phyloP scores from a whole-genome alignment of 2,888 invertebrate genomes.

The Brachyptera risi region DNA sequence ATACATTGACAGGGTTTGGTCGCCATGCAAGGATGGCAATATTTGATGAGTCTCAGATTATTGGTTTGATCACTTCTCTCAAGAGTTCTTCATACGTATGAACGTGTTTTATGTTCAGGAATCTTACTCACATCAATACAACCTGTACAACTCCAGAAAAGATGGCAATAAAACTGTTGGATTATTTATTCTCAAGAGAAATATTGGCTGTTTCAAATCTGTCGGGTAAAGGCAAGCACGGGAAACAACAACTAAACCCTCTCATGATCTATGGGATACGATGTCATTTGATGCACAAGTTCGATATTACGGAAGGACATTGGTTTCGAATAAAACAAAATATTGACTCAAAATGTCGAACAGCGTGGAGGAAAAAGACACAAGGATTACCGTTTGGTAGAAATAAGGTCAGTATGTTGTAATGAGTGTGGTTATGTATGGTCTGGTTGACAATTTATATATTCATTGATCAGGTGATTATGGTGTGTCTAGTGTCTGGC shows the following conservation, averaged over 20 bases:
- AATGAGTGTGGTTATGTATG: too few species aligned
- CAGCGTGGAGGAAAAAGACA: conserved; percentile 43
- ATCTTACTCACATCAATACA: conserved; percentile 49
- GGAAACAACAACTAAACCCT: conserved; percentile 50
- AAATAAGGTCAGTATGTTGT: too few species aligned
- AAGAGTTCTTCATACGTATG: neutral
- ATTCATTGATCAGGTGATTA: too few species aligned
- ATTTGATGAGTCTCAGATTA: too few species aligned
- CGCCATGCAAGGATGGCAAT: too few species aligned
- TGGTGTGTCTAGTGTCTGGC: too few species aligned
- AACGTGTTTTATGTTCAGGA: conserved; percentile 34
- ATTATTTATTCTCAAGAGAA: conserved; percentile 50
- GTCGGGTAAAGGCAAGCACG: conserved; percentile 50
- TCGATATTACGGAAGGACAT: conserved; percentile 48
- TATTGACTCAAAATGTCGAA: conserved; percentile 52
- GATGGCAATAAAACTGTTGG: conserved; percentile 51
- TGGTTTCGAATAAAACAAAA: conserved; percentile 53
- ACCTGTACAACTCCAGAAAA: conserved; percentile 51
- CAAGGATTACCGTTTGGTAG: conserved; percentile 31
- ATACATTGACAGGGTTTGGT: too few species aligned
- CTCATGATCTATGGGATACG: conserved; percentile 45
- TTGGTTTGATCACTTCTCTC: too few species aligned
- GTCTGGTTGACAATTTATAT: too few species aligned
- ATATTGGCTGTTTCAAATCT: conserved; percentile 50
- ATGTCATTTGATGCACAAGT: conserved; percentile 49